Evolutionary conservation across 2,113 vertebrate genomes (phyloP), one percentile per base, ranked within the genome.

Genomic region (Perca schrenkii): DNA sequence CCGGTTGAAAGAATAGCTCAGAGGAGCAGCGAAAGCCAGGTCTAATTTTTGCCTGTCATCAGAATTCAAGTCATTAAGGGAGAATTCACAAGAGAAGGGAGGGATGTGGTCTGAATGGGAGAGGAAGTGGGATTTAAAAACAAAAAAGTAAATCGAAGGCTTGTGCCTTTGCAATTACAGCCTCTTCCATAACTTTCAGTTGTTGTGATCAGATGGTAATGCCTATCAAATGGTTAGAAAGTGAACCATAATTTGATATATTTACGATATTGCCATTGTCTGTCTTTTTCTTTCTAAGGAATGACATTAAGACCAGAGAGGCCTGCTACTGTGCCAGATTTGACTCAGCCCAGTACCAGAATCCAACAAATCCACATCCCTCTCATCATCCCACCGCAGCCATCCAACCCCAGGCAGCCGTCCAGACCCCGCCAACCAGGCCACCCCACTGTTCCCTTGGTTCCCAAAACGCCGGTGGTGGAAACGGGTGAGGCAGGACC

Each of bases 401-500:
- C 91, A 0, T 65, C 84, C 66, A 84, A 28, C 22, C 90, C 85
- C n/a, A 73, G 66, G 19, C 90, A 89, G 61, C 92, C 89, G 1
- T 49, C 68, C 57, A 81, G 19, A 56, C 82, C 87, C 31, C 87
- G 43, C 60, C 90, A 87, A 12, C 92, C 93, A 3, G 81, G 56
- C 4, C 49, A 22, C 1, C 62, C 22, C 46, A 52, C 15, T 31
- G 14, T 63, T 14, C 83, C 88, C 10, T 46, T 57, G 79, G 49
- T 75, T 25, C 89, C 86, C 31, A 5, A 40, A 0, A 75, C 76
- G 68, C 92, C 93, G 0, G 95, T 97, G 28, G 3, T 96, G 93
- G 96, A 98, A 94, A 96, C 95, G 0, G 98, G 98, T 16, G 95
- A 99, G 92, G 98, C 98, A 0, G 98, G 98, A 46, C 98, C 98